These are phyloP conservation scores for Chironex yamaguchii DNA, from an alignment of 30 jellyfish, hydroid and myxozoan genomes.

Conservation along the genomic window DNA sequence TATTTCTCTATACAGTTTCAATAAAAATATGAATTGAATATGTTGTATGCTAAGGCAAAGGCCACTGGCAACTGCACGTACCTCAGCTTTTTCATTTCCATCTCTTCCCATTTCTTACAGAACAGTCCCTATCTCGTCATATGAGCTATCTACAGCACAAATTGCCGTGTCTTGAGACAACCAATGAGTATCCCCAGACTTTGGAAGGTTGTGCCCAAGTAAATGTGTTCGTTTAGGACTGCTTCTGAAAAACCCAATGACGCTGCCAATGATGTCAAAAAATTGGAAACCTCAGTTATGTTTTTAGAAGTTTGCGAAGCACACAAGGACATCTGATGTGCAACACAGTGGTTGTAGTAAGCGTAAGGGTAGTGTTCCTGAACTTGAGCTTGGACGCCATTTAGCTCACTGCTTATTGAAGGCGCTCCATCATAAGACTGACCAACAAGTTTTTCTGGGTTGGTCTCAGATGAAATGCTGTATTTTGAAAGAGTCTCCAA, in stretches of 20 bases:
- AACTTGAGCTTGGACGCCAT: no score
- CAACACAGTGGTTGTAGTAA: conserved; percentile 31
- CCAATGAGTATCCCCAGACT: conserved; percentile 48
- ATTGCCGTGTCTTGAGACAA: neutral
- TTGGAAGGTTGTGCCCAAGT: conserved; percentile 30
- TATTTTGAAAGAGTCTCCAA: conserved; percentile 33
- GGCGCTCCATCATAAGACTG: conserved; percentile 55
- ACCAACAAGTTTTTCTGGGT: conserved; percentile 11
- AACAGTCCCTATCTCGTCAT: conserved; percentile 20
- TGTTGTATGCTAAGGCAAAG: conserved; percentile 11
- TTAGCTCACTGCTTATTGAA: no score
- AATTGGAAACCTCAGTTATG: no score
- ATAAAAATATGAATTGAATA: conserved; percentile 4
- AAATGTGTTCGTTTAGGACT: conserved; percentile 31
- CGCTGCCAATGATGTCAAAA: neutral
- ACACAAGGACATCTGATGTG: conserved; percentile 35
- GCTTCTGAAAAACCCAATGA: conserved; percentile 18
- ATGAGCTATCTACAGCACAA: neutral
- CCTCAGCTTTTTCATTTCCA: conserved; percentile 7
- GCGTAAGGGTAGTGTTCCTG: no score
- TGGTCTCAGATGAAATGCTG: neutral
- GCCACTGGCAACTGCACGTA: conserved; percentile 43
- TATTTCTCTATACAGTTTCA: conserved; percentile 2
- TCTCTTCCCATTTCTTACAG: conserved; percentile 13
- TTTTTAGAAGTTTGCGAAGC: no score